These are phyloP conservation scores for Atethmia centrago DNA, from an alignment of 2,888 invertebrate genomes.

Conservation along the genomic window DNA sequence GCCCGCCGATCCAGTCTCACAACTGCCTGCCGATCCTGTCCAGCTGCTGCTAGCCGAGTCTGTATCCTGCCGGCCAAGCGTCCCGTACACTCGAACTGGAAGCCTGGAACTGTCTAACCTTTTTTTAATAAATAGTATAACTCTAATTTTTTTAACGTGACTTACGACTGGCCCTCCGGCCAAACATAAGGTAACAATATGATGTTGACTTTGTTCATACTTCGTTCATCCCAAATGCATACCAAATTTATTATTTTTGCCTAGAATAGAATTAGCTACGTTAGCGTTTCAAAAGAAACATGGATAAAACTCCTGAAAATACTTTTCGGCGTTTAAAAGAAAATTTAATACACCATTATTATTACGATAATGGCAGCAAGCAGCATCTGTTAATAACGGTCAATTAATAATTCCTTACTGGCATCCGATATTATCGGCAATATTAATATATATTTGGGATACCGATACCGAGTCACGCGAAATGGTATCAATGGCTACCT, in stretches of 20 bases:
- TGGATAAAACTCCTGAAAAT: slow-evolving; percentile 9
- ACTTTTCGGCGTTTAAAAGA: slow-evolving; percentile 25
- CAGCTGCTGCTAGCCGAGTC: too few relatives aligned
- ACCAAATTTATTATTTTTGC: background rate
- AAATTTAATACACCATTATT: slow-evolving; percentile 54
- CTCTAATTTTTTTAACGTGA: too few relatives aligned
- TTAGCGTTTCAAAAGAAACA: background rate
- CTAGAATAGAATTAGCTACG: background rate
- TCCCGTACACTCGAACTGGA: too few relatives aligned
- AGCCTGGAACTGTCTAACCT: too few relatives aligned
- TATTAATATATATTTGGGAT: slow-evolving; percentile 53
- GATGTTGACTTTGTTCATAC: too few relatives aligned
- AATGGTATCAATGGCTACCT: slow-evolving; percentile 23
- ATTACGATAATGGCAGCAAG: slow-evolving; percentile 43
- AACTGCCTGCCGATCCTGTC: too few relatives aligned
- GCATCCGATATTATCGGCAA: slow-evolving; percentile 48
- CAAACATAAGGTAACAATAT: too few relatives aligned
- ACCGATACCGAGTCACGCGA: slow-evolving; percentile 32
- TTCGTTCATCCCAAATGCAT: background rate
- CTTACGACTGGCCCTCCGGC: too few relatives aligned
- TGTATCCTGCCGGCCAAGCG: too few relatives aligned
- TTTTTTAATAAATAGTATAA: too few relatives aligned
- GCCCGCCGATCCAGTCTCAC: too few relatives aligned
- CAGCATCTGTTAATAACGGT: slow-evolving; percentile 61
- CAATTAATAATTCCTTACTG: slow-evolving; percentile 63